Base-by-base conservation (phyloP, 2,113 vertebrate genomes). In the Agapornis roseicollis region DNA sequence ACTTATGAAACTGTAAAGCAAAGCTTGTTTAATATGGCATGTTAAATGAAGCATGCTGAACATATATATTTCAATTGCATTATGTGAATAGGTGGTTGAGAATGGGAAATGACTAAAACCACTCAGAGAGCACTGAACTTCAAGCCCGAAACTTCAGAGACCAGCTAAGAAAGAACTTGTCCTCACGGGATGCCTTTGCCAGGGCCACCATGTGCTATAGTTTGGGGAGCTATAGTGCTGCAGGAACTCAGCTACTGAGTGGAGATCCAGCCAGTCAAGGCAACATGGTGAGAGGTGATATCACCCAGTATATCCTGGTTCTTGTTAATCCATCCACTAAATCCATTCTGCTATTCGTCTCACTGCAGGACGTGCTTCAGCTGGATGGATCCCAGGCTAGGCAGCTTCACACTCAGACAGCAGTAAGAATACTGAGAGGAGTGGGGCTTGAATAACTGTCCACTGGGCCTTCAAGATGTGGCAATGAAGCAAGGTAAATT, bases 241-340 rank as follows among this genome's bases (percentile, higher is more conserved):
- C 0, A 1, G 46, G 41, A 80, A 23, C 6, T 42, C 63, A 27
- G 0, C 8, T 6, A 6, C 27, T 2, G 18, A 6, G 2, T n/a
- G 27, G 9, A 29, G 33, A 74, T n/a, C n/a, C 1, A 2, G 23
- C 9, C 25, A 76, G 18, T 6, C 16, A 22, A 41, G n/a, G 4
- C 52, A 63, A n/a, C 22, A 23, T 0, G 2, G 16, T 2, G 13
- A 88, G 35, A 71, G 4, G 33, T 0, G 1, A 11, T 49, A 79
- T 82, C 27, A 49, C 8, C 27, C 11, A 17, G 20, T 42, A 52
- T 37, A 52, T 61, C n/a, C 42, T 63, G n/a, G 10, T 42, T 33
- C 33, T 74, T 74, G 15, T 53, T 58, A 70, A 81, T 53, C 10
- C 4, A 1, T 29, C 44, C 37, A 68, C 9, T 55, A 69, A 70